phyloP scores from a whole-genome alignment of 2,888 invertebrate genomes.

The Agrochola macilenta region DNA sequence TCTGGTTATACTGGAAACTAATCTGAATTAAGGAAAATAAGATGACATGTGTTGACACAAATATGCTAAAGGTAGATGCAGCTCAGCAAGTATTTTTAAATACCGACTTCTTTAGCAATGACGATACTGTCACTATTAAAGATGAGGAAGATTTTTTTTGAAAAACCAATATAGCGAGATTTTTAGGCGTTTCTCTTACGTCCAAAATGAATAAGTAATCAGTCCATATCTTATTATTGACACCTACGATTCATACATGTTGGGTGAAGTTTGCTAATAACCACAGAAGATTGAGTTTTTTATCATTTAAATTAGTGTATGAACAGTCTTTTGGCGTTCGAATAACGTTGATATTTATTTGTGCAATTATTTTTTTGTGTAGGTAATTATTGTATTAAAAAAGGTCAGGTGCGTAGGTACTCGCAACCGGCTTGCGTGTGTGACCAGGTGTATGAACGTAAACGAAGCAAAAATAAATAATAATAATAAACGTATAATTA shows the following conservation, averaged over 20 bases:
- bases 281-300: background rate
- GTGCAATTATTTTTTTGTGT: background rate
- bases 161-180: background rate
- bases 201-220: background rate
- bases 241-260: background rate
- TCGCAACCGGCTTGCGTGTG: no score
- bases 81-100: background rate
- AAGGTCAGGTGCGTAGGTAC: background rate
- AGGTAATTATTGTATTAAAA: background rate
- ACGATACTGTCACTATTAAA: background rate
- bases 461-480: no score
- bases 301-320: background rate
- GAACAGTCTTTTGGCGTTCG: background rate
- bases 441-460: no score
- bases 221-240: background rate
- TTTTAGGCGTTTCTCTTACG: background rate
- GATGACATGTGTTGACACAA: no score
- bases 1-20: background rate
- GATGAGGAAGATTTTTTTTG: background rate
- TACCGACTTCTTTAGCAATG: background rate
- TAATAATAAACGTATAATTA: no score
- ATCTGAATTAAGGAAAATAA: background rate
- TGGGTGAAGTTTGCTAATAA: background rate
- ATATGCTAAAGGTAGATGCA: constrained; percentile 8
- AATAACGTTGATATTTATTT: background rate